phyloP scores from a whole-genome alignment of 2,113 vertebrate species.

The Meriones unguiculatus region DNA sequence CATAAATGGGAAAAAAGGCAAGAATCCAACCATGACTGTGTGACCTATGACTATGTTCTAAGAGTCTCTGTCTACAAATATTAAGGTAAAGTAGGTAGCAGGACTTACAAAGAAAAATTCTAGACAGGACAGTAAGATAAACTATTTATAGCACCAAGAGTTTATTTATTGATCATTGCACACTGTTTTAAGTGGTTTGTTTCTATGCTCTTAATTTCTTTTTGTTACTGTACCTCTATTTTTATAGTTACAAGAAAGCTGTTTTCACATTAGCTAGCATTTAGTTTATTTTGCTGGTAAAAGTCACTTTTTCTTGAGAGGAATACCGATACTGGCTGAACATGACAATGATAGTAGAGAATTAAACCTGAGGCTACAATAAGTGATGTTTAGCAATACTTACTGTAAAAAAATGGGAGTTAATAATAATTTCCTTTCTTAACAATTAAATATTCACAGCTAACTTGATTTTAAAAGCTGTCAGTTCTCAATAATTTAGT shows the following conservation, averaged over 20 bases:
- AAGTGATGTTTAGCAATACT: neutral
- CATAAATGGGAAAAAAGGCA: neutral
- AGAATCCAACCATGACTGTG: neutral
- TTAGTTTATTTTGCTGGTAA: slow-evolving; percentile 40
- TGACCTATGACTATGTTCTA: neutral
- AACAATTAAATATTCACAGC: neutral
- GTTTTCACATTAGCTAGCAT: slow-evolving; percentile 9
- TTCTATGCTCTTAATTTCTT: neutral
- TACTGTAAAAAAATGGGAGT: neutral
- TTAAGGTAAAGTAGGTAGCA: neutral
- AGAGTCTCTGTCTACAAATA: neutral
- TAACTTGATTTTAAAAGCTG: slow-evolving; percentile 41
- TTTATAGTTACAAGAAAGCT: slow-evolving; percentile 9
- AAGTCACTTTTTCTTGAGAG: neutral
- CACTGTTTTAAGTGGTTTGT: neutral
- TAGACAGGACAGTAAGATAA: neutral
- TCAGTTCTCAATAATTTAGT: neutral
- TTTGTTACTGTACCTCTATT: neutral
- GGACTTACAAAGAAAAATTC: neutral
- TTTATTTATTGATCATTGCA: neutral
- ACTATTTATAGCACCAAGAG: neutral
- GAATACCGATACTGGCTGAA: neutral
- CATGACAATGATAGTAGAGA: neutral
- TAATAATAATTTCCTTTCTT: neutral
- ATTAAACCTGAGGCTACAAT: neutral